A percentile compares a stretch with the other conserved stretches of the same genome.
Evolutionary conservation across 2,113 vertebrate species (phyloP).

Genomic region (Xiphias gladius): DNA sequence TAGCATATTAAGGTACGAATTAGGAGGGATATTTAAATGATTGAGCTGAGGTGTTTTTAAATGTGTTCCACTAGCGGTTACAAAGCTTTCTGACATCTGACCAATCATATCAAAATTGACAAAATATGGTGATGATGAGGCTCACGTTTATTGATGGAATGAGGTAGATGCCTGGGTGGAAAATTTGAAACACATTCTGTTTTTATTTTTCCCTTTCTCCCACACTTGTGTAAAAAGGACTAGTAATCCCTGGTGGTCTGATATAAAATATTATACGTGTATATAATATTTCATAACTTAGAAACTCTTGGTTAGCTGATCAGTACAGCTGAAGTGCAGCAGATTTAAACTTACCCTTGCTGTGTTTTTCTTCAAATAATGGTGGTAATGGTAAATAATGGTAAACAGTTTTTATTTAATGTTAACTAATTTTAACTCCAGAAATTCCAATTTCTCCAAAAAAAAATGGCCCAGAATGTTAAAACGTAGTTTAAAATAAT

Average conservation of each 20-base stretch:
- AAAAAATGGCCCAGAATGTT: background rate
- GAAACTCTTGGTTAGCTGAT: background rate
- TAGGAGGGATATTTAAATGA: too few species aligned
- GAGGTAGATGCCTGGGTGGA: background rate
- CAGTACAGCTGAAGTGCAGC: background rate
- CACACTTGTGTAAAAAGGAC: background rate
- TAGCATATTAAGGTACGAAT: too few species aligned
- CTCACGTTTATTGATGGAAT: background rate
- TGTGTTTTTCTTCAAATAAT: background rate
- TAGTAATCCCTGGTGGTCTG: background rate
- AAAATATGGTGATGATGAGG: too few species aligned
- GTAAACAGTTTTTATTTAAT: background rate
- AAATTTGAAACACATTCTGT: too few species aligned
- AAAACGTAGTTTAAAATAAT: background rate
- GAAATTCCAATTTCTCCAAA: background rate
- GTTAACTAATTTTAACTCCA: background rate
- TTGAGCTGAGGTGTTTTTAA: too few species aligned
- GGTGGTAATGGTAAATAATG: too few species aligned
- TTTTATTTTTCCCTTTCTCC: too few species aligned
- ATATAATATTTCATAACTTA: conserved; percentile 4
- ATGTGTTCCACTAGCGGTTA: too few species aligned
- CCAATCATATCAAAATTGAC: too few species aligned
- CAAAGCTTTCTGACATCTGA: too few species aligned
- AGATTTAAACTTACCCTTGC: background rate
- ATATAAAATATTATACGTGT: conserved; percentile 11